Evolutionary conservation across 2,797 vertebrate genomes (phyloP), one percentile per base, ranked within the genome.

Genomic region (Remorina albescens): DNA sequence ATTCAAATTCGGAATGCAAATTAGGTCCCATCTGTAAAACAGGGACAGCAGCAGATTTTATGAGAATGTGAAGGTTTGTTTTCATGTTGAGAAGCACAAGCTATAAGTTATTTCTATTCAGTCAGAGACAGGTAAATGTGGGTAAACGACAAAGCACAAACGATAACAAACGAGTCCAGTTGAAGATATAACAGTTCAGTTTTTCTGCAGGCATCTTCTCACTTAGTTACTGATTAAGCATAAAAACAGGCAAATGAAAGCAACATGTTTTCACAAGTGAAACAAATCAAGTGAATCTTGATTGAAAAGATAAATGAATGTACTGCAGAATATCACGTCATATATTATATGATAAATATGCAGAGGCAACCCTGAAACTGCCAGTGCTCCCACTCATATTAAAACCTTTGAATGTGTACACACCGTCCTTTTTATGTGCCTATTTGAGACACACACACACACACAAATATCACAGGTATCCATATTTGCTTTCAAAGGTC

Each of bases 401-500:
- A 23, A 42, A 58, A 34, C 15, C 15, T 12, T 39, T 53, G 44
- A 26, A 23, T 8, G 21, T 30, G 6, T 44, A 23, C 36, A 19
- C 8, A 25, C 7, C 19, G 5, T 42, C 30, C 30, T 13, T 54
- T 62, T 65, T 54, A 61, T 50, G 37, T 55, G 18, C 25, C 53
- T 34, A 65, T 67, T 54, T 68, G 39, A 77, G 61, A 50, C 11
- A 54, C 28, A 37, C 56, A 50, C 34, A 77, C 65, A 50, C 11
- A 54, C 28, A 37, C 56, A 50, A 9, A 54, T 21, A 37, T 56
- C 21, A 59, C 1, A 64, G 25, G 69, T 67, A 81, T 46, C 19
- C 16, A 49, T 61, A 46, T 85, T 80, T 89, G 59, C 23, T 76
- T 84, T 74, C 83, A 86, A 84, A 89, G 86, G 84, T 90, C 74